A percentile compares a stretch with the other conserved stretches of the same genome.
phyloP scores from a whole-genome alignment of 1,140 invertebrate genomes.

The Eumaeus atala region DNA sequence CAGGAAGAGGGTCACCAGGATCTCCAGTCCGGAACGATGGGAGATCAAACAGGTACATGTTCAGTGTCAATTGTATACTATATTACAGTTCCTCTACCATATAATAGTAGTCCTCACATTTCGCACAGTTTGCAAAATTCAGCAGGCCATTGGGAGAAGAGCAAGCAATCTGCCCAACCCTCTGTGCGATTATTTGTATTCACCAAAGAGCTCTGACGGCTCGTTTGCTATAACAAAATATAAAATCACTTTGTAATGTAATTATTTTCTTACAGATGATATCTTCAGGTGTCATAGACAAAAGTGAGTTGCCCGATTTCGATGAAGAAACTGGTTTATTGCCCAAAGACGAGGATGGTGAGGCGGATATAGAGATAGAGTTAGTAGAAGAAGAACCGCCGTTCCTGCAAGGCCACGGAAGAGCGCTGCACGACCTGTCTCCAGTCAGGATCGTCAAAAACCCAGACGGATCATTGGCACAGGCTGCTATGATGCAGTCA shows the following conservation, averaged over 20 bases:
- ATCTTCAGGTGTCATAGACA: constrained; percentile 88
- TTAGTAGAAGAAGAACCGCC: constrained; percentile 98
- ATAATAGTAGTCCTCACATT: too few species aligned
- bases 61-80: too few species aligned
- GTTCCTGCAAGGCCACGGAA: constrained; percentile 93
- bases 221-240: too few species aligned
- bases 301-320: constrained; percentile 93
- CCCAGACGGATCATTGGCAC: constrained; percentile 94
- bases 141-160: too few species aligned
- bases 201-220: too few species aligned
- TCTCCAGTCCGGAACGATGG: constrained; percentile 97
- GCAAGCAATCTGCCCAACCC: too few species aligned
- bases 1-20: constrained; percentile 88
- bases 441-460: constrained; percentile 99
- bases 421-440: constrained; percentile 93
- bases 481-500: constrained; percentile 99
- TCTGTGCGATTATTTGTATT: too few species aligned
- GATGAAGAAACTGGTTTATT: constrained; percentile 91
- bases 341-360: constrained; percentile 93
- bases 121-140: too few species aligned
- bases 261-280: constrained; percentile 84
- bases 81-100: too few species aligned
- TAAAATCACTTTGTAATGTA: too few species aligned
- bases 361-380: constrained; percentile 99
- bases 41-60: constrained; percentile 86